Evolutionary conservation across 1,140 invertebrate genomes (phyloP).

Genomic region (Euura lappo): DNA sequence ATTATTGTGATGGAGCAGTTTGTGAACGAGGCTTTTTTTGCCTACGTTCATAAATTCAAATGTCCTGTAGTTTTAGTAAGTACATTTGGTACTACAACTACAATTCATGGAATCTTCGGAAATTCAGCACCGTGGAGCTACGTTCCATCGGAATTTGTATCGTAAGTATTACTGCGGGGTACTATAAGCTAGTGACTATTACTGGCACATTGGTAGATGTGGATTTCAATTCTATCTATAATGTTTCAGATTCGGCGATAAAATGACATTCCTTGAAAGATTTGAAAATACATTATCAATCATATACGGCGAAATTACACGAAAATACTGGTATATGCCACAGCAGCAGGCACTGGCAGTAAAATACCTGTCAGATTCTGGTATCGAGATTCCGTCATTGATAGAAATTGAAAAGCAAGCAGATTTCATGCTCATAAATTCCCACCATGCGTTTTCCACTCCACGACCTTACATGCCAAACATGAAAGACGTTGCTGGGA

Average conservation of each 20-base stretch:
- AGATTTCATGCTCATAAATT: conserved; percentile 29
- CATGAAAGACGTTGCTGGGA: conserved; percentile 44
- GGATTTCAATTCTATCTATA: conserved; percentile 19
- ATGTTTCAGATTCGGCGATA: background rate
- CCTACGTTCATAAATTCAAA: conserved; percentile 41
- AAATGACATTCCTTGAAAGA: conserved; percentile 19
- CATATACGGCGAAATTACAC: background rate
- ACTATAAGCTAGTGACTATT: background rate
- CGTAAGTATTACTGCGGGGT: background rate
- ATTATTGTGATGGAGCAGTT: conserved; percentile 56
- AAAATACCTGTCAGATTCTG: conserved; percentile 8
- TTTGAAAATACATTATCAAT: background rate
- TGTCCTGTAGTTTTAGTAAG: conserved; percentile 51
- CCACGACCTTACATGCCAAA: conserved; percentile 32
- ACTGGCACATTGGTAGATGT: background rate
- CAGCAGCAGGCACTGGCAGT: background rate
- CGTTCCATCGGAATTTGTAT: conserved; percentile 14
- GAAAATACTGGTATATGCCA: conserved; percentile 12
- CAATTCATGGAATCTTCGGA: background rate
- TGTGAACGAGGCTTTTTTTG: conserved; percentile 55
- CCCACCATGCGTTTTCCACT: conserved; percentile 26
- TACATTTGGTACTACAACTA: conserved; percentile 30
- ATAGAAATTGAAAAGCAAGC: conserved; percentile 22
- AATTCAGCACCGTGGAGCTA: background rate
- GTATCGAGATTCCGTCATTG: conserved; percentile 16